Evolutionary conservation across 2,888 invertebrate genomes (phyloP), one percentile per base, ranked within the genome.

Genomic region (Eupithecia abbreviata): DNA sequence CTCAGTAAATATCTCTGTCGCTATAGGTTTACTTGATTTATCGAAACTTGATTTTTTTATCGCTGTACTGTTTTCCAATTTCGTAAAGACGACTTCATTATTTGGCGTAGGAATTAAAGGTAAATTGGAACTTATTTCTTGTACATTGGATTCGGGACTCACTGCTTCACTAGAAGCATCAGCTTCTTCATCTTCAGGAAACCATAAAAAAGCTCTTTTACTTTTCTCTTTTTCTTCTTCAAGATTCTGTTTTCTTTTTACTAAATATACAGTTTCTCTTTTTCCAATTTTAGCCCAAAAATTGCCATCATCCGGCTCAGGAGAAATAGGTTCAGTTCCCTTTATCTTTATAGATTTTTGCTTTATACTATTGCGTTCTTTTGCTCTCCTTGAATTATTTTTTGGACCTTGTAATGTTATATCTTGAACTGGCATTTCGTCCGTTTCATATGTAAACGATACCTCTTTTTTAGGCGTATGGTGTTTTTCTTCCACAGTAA

Each of bases 201-300:
- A 90, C 94, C 94, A 94, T 85, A 88, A 91, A 69, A 92, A 78
- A 13, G 90, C 90, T 72, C 90, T 89, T 83, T 90, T 90, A 55
- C 87, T 84, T 80, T 91, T 89, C 83, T 93, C 91, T 82, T 88
- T 92, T 15, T 86, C 87, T 79, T 96, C 95, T 47, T 91, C 88
- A 68, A 96, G 82, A 68, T 91, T 88, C 88, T 96, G 93, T 85
- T 95, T 96, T 78, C 96, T 94, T 84, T 96, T 95, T 73, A 90
- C 90, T 86, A 96, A 94, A 84, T 96, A 96, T 66, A 96, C 90
- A n/a, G 96, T 96, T 90, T 97, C 97, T 78, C 97, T 91, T 82
- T 96, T 95, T 5, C 96, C 96, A 79, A 97, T 96, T 90, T 95
- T 95, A 45, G 95, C 95, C 97, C 97, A 97, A 90, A 97, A 97